Percentiles rank a stretch among this genome's conserved stretches.
These are phyloP conservation scores for Percopsis transmontana DNA, from an alignment of 2,113 vertebrate genomes.

Conservation along the genomic window DNA sequence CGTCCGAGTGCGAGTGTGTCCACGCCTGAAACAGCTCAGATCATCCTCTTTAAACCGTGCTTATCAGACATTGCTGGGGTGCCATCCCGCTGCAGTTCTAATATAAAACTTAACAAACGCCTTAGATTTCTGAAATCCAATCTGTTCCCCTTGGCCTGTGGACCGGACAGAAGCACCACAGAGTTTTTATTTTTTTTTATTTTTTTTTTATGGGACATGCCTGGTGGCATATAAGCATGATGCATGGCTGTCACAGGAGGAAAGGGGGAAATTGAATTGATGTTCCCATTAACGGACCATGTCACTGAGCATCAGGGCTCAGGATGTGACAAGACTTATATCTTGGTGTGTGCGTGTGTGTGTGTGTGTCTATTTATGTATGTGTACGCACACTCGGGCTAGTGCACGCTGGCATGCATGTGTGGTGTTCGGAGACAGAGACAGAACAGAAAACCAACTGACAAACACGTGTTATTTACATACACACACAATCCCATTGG, in stretches of 20 bases:
- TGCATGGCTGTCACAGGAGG: constrained; percentile 48
- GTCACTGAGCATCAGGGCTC: constrained; percentile 38
- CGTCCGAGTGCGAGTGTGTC: not conserved
- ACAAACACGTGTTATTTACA: not conserved
- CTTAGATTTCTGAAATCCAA: constrained; percentile 38
- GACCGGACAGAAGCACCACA: constrained; percentile 1
- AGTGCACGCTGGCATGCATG: constrained; percentile 7
- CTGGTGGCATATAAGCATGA: constrained; percentile 34
- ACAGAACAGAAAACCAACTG: no score
- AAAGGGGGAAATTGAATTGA: constrained; percentile 53
- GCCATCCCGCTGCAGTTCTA: constrained; percentile 3
- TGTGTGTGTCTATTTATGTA: constrained; percentile 19
- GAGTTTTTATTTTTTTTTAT: constrained; percentile 7
- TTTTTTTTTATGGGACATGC: constrained; percentile 35
- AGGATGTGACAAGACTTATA: constrained; percentile 38
- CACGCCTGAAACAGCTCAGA: not conserved
- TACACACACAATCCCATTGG: not conserved
- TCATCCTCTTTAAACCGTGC: not conserved
- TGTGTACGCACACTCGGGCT: constrained; percentile 1
- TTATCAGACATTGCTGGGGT: constrained; percentile 14
- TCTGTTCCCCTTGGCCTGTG: constrained; percentile 24
- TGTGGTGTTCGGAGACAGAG: constrained; percentile 1
- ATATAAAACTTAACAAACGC: constrained; percentile 23
- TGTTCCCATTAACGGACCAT: constrained; percentile 44
- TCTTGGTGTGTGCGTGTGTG: constrained; percentile 28